phyloP scores from a whole-genome alignment of 2,888 invertebrate genomes.

The Cheilosia vulpina region DNA sequence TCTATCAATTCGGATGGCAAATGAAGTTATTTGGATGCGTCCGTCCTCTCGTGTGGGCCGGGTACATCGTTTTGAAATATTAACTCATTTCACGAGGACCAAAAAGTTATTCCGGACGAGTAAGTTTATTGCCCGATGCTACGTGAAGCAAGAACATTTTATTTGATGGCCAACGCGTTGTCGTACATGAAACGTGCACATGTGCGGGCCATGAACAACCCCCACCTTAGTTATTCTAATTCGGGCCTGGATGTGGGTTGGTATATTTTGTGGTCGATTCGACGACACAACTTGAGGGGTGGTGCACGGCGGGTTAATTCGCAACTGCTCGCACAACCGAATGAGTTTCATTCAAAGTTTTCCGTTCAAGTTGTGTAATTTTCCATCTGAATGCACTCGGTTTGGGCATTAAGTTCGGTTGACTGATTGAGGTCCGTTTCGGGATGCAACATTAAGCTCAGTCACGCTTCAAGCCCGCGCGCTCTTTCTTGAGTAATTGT shows the following conservation, averaged over 20 bases:
- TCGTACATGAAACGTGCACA: background rate
- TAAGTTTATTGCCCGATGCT: conserved; percentile 69
- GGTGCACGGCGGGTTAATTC: background rate
- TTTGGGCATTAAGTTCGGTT: background rate
- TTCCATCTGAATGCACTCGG: conserved; percentile 46
- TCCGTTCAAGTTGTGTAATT: conserved; percentile 53
- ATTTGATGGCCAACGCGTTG: conserved; percentile 56
- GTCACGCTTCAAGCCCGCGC: background rate
- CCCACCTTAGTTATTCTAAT: conserved; percentile 31
- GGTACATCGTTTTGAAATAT: conserved; percentile 64
- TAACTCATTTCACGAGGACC: conserved; percentile 69
- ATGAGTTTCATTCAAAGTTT: conserved; percentile 49
- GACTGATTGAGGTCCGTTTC: conserved; percentile 20
- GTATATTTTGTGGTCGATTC: conserved; percentile 25
- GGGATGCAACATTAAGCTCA: conserved; percentile 25
- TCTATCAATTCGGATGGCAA: conserved; percentile 41
- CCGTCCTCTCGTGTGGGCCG: conserved; percentile 11
- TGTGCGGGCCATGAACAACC: background rate
- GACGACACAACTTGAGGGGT: conserved; percentile 14
- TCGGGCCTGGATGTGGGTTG: background rate
- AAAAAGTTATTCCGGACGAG: conserved; percentile 71
- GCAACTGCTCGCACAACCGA: background rate
- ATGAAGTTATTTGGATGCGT: conserved; percentile 57
- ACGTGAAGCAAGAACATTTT: conserved; percentile 65
- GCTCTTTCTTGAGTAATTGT: conserved; percentile 12